Base-by-base conservation (phyloP, 1,140 invertebrate species). In the Triops longicaudatus region DNA sequence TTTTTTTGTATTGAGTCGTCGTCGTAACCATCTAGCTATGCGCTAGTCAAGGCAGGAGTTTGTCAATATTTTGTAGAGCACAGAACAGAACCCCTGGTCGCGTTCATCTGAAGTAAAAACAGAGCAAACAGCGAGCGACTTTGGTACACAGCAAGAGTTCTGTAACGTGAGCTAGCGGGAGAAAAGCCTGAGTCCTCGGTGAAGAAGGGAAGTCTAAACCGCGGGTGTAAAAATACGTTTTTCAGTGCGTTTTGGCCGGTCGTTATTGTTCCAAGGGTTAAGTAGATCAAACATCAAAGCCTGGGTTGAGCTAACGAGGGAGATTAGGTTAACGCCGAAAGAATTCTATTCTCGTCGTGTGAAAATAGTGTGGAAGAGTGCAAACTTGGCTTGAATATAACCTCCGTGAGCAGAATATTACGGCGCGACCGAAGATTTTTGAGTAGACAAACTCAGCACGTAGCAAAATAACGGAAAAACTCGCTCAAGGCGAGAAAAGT, bases 21-120 rank as follows among this genome's bases (percentile, higher is more conserved):
- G 10, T 9, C 17, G n/a, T 22, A 63, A 22, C 50, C 3, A 22
- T 17, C 6, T 63, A n/a, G 17, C 17, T 3, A 63, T 17, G 14
- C 50, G 2, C 14, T 17, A 63, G 14, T n/a, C 50, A 37, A 7
- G 3, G 17, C 22, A 14, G 50, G 22, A 63, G 50, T 63, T 63
- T 63, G 50, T 63, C 50, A 63, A 63, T 63, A 63, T 63, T 63
- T 63, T 63, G 50, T 14, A 63, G 50, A 14, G 22, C 50, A 63
- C 14, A 63, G 6, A 63, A 14, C 50, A 2, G 22, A 0, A 63
- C 14, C 14, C 17, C 17, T 22, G 50, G 50, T 63, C 50, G 50
- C 9, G 17, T 63, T 63, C 10, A 17, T 63, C 50, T 63, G 17
- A 17, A 63, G 10, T 63, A 63, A 63, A 63, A 22, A 63, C 50